Evolutionary conservation across 1,140 invertebrate genomes (phyloP).

Genomic region (Hyposmocoma kahamanoa): DNA sequence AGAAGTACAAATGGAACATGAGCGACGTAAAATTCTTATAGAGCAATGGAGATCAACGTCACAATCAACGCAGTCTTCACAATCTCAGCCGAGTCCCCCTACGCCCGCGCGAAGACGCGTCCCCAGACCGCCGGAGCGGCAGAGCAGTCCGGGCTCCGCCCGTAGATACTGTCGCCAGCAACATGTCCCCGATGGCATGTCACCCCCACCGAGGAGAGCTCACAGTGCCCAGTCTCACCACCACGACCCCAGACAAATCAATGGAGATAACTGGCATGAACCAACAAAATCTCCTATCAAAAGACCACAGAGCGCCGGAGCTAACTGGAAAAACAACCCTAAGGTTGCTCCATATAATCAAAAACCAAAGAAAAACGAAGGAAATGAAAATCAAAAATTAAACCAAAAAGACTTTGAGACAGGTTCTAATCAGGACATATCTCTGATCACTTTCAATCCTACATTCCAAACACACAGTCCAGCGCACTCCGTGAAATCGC

Average conservation of each 20-base stretch:
- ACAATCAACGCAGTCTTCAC: slow-evolving; percentile 57
- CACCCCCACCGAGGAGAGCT: slow-evolving; percentile 48
- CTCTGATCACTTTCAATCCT: slow-evolving; percentile 69
- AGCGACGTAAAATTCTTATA: slow-evolving; percentile 73
- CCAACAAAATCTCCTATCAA: slow-evolving; percentile 60
- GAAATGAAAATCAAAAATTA: slow-evolving; percentile 50
- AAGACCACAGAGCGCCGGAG: slow-evolving; percentile 56
- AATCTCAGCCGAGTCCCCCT: slow-evolving; percentile 47
- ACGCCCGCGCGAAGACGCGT: slow-evolving; percentile 51
- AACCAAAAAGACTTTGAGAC: slow-evolving; percentile 48
- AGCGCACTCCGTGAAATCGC: slow-evolving; percentile 52
- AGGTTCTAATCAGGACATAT: slow-evolving; percentile 49
- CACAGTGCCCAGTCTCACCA: slow-evolving; percentile 59
- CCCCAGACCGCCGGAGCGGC: slow-evolving; percentile 42
- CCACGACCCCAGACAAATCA: slow-evolving; percentile 36
- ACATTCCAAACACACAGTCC: slow-evolving; percentile 73
- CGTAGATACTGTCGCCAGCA: slow-evolving; percentile 48
- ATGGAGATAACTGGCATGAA: slow-evolving; percentile 59
- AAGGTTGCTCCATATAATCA: slow-evolving; percentile 62
- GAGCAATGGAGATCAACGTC: slow-evolving; percentile 79
- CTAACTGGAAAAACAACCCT: slow-evolving; percentile 63
- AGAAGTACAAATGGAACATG: slow-evolving; percentile 76
- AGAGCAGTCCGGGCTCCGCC: slow-evolving; percentile 41
- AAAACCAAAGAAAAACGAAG: slow-evolving; percentile 59
- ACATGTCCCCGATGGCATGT: slow-evolving; percentile 54